Conservation (phyloP, 1,140 invertebrate species). For the Conus ventricosus region DNA sequence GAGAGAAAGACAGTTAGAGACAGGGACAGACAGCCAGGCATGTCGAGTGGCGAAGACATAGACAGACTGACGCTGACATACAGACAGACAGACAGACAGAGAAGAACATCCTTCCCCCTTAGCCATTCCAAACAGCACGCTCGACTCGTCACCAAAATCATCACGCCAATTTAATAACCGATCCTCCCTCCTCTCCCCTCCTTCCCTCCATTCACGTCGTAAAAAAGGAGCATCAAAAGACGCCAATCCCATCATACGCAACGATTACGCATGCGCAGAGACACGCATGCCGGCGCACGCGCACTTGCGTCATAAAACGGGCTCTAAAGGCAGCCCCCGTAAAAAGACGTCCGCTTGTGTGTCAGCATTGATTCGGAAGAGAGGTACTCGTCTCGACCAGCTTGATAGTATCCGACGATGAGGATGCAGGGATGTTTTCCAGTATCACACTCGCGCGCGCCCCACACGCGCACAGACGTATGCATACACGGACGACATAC, state of each 20-base stretch:
- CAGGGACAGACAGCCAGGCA: too few relatives aligned
- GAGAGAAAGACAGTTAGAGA: too few relatives aligned
- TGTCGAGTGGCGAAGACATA: too few relatives aligned
- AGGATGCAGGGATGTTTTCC: too few relatives aligned
- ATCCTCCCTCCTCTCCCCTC: not conserved
- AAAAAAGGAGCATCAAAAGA: not conserved
- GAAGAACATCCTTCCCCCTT: not conserved
- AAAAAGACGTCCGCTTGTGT: not conserved
- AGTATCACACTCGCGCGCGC: too few relatives aligned
- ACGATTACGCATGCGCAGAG: conserved; percentile 15
- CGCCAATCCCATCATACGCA: conserved; percentile 13
- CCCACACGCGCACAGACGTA: too few relatives aligned
- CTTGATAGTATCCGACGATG: too few relatives aligned
- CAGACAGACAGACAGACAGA: not conserved
- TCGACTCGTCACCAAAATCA: not conserved
- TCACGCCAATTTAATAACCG: not conserved
- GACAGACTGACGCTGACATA: not conserved
- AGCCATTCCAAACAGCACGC: not conserved
- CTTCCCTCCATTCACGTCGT: not conserved
- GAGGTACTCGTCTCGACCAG: not conserved
- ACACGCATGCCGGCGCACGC: conserved; percentile 10
- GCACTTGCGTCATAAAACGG: not conserved
- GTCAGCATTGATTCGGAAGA: not conserved
- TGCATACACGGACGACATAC: too few relatives aligned
- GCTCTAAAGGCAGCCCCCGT: not conserved